Evolutionary conservation across 2,888 invertebrate species (phyloP).

Genomic region (Pseudococcus viburni): DNA sequence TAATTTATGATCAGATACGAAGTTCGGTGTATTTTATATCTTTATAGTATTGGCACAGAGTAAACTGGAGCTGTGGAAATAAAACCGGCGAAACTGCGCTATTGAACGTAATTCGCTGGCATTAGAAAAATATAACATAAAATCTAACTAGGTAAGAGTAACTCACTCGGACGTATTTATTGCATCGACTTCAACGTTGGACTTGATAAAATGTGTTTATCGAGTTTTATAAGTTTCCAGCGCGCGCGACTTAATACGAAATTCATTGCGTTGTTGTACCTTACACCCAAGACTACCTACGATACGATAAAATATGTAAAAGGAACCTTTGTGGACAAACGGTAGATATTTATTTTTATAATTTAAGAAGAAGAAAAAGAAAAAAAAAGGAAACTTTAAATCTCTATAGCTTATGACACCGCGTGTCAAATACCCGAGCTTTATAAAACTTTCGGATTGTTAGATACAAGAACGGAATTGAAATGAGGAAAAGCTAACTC

Average conservation of each 20-base stretch:
- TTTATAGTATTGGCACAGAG: not conserved
- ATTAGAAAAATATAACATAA: conserved; percentile 39
- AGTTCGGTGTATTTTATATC: not conserved
- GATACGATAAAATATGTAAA: not conserved
- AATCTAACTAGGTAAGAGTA: conserved; percentile 14
- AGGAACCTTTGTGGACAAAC: not conserved
- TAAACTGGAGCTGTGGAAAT: conserved; percentile 3
- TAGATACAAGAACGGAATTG: not conserved
- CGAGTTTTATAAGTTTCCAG: conserved; percentile 19
- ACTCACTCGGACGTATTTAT: conserved; percentile 36
- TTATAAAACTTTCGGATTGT: not conserved
- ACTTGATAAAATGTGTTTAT: conserved; percentile 45
- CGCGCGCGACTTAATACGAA: conserved; percentile 14
- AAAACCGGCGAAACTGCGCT: not conserved
- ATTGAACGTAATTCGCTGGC: conserved; percentile 31
- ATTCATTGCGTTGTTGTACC: conserved; percentile 13
- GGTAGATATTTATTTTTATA: not conserved
- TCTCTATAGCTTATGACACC: conserved; percentile 13
- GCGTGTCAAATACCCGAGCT: not conserved
- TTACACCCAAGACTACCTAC: not conserved
- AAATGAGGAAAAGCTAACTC: not conserved
- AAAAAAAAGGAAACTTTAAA: not conserved
- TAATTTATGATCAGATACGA: conserved; percentile 26
- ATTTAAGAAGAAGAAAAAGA: too few relatives aligned
- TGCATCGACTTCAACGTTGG: conserved; percentile 23